phyloP scores from a whole-genome alignment of 1,140 invertebrate species.

The Gonatopus flavifemur region DNA sequence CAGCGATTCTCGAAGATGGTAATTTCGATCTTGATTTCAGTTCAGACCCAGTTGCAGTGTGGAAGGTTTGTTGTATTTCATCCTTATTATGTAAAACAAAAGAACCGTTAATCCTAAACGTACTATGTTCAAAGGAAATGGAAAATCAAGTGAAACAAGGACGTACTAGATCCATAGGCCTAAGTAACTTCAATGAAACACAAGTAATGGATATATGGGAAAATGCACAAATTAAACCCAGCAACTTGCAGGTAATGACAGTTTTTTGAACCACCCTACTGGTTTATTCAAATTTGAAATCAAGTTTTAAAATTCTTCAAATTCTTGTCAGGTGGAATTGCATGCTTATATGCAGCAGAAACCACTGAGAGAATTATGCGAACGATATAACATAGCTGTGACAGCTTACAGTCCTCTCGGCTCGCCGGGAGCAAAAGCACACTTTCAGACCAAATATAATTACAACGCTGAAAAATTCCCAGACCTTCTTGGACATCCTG shows the following conservation, averaged over 20 bases:
- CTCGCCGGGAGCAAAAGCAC: slow-evolving; percentile 62
- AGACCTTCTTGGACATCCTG: slow-evolving; percentile 69
- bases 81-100: background rate
- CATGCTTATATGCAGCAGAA: slow-evolving; percentile 84
- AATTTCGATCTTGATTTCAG: slow-evolving; percentile 65
- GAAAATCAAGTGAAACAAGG: slow-evolving; percentile 71
- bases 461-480: slow-evolving; percentile 63
- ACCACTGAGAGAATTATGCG: slow-evolving; percentile 73
- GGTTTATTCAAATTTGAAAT: background rate
- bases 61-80: slow-evolving; percentile 62
- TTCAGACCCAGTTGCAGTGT: slow-evolving; percentile 71
- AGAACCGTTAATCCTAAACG: slow-evolving; percentile 3
- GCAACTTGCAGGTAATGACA: slow-evolving; percentile 66
- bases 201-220: slow-evolving; percentile 70
- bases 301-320: slow-evolving; percentile 13
- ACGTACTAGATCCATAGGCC: slow-evolving; percentile 69
- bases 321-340: slow-evolving; percentile 68
- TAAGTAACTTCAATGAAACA: slow-evolving; percentile 79
- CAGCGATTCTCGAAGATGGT: slow-evolving; percentile 62
- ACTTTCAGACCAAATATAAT: slow-evolving; percentile 57
- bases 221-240: slow-evolving; percentile 67
- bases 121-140: slow-evolving; percentile 64
- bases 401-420: slow-evolving; percentile 85
- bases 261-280: background rate
- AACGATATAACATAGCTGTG: slow-evolving; percentile 69